A percentile compares a stretch with the other conserved stretches of the same genome.
phyloP scores from a whole-genome alignment of 2,888 invertebrate genomes.

The Cyclophora albipunctata region DNA sequence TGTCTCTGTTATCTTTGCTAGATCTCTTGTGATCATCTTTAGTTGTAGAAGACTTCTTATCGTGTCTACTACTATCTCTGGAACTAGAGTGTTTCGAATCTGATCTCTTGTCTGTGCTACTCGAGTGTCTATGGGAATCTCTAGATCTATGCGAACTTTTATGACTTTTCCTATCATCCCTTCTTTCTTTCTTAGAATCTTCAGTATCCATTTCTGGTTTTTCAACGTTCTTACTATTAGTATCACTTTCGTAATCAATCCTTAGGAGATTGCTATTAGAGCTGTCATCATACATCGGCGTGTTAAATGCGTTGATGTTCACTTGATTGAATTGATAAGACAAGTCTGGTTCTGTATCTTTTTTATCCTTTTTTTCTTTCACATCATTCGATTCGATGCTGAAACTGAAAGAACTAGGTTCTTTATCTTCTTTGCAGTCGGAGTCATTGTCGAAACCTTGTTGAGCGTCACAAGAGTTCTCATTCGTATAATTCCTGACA shows the following conservation, averaged over 20 bases:
- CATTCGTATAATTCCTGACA: slow-evolving; percentile 63
- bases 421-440: slow-evolving; percentile 44
- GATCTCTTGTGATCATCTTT: slow-evolving; percentile 55
- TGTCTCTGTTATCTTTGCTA: slow-evolving; percentile 44
- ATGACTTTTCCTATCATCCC: slow-evolving; percentile 50
- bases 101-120: slow-evolving; percentile 55
- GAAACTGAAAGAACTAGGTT: slow-evolving; percentile 57
- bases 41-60: slow-evolving; percentile 48
- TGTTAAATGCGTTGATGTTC: slow-evolving; percentile 55
- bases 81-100: slow-evolving; percentile 58
- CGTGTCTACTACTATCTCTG: slow-evolving; percentile 51
- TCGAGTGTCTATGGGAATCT: slow-evolving; percentile 58
- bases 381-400: slow-evolving; percentile 53
- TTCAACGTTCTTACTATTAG: slow-evolving; percentile 59
- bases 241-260: slow-evolving; percentile 68
- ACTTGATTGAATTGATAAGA: slow-evolving; percentile 59
- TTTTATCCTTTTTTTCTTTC: slow-evolving; percentile 38
- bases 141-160: slow-evolving; percentile 59
- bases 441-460: slow-evolving; percentile 61
- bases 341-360: slow-evolving; percentile 45
- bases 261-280: slow-evolving; percentile 63
- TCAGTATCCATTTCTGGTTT: slow-evolving; percentile 52
- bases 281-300: slow-evolving; percentile 61
- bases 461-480: slow-evolving; percentile 67
- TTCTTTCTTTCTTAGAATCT: slow-evolving; percentile 51